Conservation (phyloP, 2,888 invertebrate species). For the Parthenolecanium corni region DNA sequence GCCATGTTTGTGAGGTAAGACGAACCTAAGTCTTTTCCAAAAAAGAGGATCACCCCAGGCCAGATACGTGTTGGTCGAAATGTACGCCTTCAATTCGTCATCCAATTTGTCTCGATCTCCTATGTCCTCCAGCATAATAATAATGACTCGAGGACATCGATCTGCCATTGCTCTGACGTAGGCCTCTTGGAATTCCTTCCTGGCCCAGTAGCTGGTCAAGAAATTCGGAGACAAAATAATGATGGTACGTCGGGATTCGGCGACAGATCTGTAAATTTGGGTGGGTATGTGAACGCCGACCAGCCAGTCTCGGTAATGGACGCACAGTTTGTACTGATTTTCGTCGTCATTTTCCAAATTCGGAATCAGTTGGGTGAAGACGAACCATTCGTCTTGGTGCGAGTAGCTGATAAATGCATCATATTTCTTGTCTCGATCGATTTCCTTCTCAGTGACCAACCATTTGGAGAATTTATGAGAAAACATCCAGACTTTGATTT, state of each 20-base stretch:
- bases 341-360: constrained; percentile 52
- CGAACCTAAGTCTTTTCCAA: constrained; percentile 65
- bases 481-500: constrained; percentile 57
- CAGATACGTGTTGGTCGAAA: constrained; percentile 65
- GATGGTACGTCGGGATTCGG: constrained; percentile 56
- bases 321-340: constrained; percentile 53
- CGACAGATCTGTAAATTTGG: constrained; percentile 56
- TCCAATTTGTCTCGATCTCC: constrained; percentile 50
- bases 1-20: constrained; percentile 48
- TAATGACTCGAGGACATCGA: constrained; percentile 51
- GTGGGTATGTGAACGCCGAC: constrained; percentile 61
- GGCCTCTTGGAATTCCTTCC: constrained; percentile 62
- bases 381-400: constrained; percentile 55
- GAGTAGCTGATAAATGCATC: constrained; percentile 75
- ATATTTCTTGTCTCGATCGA: constrained; percentile 54
- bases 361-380: constrained; percentile 46
- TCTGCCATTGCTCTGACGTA: constrained; percentile 58
- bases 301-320: constrained; percentile 62
- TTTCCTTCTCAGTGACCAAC: constrained; percentile 54
- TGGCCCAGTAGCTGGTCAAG: constrained; percentile 61
- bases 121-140: constrained; percentile 62
- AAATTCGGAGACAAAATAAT: constrained; percentile 60
- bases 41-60: constrained; percentile 73
- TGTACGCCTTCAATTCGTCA: constrained; percentile 55
- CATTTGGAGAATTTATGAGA: constrained; percentile 50